Evolutionary conservation across 2,888 invertebrate species (phyloP), one percentile per base, ranked within the genome.

Genomic region (Alloscopus bannaensis): DNA sequence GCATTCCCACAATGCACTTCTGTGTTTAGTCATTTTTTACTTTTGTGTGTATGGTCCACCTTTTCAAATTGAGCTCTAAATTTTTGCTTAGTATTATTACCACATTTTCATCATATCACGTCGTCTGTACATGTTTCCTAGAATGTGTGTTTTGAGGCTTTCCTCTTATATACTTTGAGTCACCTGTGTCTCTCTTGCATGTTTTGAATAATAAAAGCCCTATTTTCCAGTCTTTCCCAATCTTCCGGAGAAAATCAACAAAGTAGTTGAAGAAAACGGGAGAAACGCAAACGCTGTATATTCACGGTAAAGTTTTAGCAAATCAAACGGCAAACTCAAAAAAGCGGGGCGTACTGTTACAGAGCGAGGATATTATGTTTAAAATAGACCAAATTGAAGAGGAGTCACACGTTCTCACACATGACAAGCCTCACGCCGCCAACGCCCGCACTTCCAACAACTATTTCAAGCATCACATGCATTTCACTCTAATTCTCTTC

Each of bases 121-220:
- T 26, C 13, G n/a, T 22, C 28, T 36, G 8, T 60, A n/a, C n/a
- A n/a, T n/a, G n/a, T n/a, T n/a, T n/a, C n/a, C n/a, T n/a, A n/a
- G n/a, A n/a, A n/a, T n/a, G n/a, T n/a, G n/a, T n/a, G n/a, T n/a
- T n/a, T n/a, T n/a, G n/a, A n/a, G n/a, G n/a, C n/a, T n/a, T n/a
- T n/a, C n/a, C n/a, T n/a, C n/a, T n/a, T n/a, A n/a, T 28, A 57
- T 57, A 2, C 55, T 73, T 45, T 57, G 13, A 73, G 65, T 64
- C 73, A 73, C 73, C 73, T 73, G 73, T 57, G 73, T 65, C 55
- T 64, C 64, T 40, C 28, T 29, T 13, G 45, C 73, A 73, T 65
- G 73, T 65, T 73, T 73, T 73, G 73, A 73, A 73, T 73, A 73
- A 65, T 64, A 73, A 73, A 64, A 73, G 55, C 52, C 45, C n/a